phyloP scores from a whole-genome alignment of 2,113 vertebrate genomes.

The Ptilonorhynchus violaceus region DNA sequence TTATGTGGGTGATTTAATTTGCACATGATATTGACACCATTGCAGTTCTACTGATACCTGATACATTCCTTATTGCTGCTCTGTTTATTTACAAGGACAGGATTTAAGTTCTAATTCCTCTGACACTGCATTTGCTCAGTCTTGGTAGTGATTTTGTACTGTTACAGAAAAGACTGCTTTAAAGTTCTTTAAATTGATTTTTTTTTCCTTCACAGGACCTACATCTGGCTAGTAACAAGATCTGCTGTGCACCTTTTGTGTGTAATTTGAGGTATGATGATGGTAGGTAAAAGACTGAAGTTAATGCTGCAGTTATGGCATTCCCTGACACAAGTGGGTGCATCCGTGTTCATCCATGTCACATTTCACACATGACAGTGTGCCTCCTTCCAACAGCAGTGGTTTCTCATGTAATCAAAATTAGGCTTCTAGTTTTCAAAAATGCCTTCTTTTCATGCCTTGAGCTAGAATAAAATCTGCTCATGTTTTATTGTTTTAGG shows the following conservation, averaged over 20 bases:
- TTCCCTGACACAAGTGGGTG: not conserved
- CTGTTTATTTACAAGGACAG: not conserved
- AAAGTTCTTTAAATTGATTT: not conserved
- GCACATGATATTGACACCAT: not conserved
- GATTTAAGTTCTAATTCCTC: not conserved
- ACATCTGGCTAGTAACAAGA: not conserved
- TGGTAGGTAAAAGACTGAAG: not conserved
- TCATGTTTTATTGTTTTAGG: not conserved
- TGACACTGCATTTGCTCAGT: not conserved
- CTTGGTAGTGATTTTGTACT: not conserved
- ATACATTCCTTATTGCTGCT: not conserved
- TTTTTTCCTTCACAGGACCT: not conserved
- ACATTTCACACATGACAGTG: rapidly evolving
- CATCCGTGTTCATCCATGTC: not conserved
- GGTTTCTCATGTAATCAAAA: not conserved
- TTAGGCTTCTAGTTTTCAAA: not conserved
- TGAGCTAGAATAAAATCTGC: not conserved
- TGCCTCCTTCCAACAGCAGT: not conserved
- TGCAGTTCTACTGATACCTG: not conserved
- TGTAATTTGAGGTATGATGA: rapidly evolving
- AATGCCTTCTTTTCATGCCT: not conserved
- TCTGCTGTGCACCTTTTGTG: not conserved
- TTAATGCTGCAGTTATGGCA: not conserved
- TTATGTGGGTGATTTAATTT: not conserved
- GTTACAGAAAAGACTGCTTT: not conserved